phyloP scores from a whole-genome alignment of 2,888 invertebrate genomes.

The Drosophila setosimentum region DNA sequence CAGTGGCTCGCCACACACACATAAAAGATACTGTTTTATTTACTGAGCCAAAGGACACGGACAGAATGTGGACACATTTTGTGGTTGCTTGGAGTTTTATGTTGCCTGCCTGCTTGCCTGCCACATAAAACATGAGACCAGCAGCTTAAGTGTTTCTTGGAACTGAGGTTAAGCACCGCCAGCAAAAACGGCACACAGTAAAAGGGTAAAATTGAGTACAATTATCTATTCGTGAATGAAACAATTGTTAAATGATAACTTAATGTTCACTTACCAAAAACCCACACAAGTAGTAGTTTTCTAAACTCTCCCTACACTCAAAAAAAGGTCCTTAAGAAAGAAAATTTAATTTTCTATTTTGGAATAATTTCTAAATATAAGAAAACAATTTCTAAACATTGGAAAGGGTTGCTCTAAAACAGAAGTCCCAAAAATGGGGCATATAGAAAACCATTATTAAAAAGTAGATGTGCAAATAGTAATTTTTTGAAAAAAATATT shows the following conservation, averaged over 20 bases:
- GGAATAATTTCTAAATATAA: neutral
- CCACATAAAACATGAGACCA: constrained; percentile 58
- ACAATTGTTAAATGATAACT: constrained; percentile 39
- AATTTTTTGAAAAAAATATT: too few relatives aligned
- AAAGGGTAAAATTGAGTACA: constrained; percentile 22
- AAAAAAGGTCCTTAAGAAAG: neutral
- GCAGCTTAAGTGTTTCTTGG: constrained; percentile 58
- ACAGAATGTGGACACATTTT: constrained; percentile 20
- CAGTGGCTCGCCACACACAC: constrained; percentile 28
- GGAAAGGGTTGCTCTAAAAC: neutral
- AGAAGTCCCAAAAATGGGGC: neutral
- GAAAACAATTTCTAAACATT: neutral
- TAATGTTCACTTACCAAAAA: constrained; percentile 1
- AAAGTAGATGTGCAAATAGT: neutral
- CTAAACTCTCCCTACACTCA: constrained; percentile 6
- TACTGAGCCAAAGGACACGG: constrained; percentile 31
- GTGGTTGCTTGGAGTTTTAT: constrained; percentile 39
- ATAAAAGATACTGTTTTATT: constrained; percentile 61
- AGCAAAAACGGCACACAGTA: constrained; percentile 1
- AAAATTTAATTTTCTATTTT: neutral
- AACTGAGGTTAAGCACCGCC: constrained; percentile 66
- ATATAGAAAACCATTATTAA: neutral
- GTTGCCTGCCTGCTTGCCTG: constrained; percentile 33
- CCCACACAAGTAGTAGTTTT: neutral
- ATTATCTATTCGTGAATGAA: constrained; percentile 17